Conservation (phyloP, 2,797 vertebrate species). For the Ciconia nigra region DNA sequence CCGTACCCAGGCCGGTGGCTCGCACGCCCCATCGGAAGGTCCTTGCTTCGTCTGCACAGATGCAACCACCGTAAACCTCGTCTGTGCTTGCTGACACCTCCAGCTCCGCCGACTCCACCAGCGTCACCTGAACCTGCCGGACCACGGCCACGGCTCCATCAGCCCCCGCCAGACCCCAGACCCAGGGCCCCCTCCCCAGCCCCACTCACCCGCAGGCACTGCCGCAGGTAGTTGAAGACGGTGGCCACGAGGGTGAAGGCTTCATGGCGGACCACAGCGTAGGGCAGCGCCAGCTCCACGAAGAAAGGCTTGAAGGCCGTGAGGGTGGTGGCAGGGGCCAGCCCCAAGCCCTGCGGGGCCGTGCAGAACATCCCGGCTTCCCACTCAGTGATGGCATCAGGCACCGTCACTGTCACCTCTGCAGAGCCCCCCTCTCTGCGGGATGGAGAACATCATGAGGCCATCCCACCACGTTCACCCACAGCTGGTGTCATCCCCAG, state of each 20-base stretch:
- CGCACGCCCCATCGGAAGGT: conserved; percentile 77
- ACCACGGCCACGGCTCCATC: accelerated
- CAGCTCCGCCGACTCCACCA: background rate
- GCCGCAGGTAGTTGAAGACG: conserved; percentile 82
- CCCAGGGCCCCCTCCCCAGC: background rate
- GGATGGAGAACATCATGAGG: background rate
- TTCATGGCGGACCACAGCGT: conserved; percentile 79
- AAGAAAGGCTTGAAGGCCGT: conserved; percentile 84
- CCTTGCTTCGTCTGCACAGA: conserved; percentile 78
- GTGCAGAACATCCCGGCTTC: conserved; percentile 45
- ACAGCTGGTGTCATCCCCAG: background rate
- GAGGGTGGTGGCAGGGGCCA: conserved; percentile 71
- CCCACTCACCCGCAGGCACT: conserved; percentile 78
- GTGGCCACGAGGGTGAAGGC: conserved; percentile 81
- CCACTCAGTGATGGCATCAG: conserved; percentile 37
- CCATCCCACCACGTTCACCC: background rate
- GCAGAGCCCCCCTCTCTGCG: background rate
- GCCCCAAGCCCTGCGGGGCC: conserved; percentile 69
- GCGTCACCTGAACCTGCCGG: background rate
- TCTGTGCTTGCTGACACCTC: conserved; percentile 10
- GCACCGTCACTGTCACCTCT: background rate
- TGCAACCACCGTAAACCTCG: conserved; percentile 52
- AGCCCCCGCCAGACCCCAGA: background rate
- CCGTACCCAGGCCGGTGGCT: conserved; percentile 18
- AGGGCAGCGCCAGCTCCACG: conserved; percentile 80